Evolutionary conservation across 2,888 invertebrate genomes (phyloP).

Genomic region (Uloborus plumipes): DNA sequence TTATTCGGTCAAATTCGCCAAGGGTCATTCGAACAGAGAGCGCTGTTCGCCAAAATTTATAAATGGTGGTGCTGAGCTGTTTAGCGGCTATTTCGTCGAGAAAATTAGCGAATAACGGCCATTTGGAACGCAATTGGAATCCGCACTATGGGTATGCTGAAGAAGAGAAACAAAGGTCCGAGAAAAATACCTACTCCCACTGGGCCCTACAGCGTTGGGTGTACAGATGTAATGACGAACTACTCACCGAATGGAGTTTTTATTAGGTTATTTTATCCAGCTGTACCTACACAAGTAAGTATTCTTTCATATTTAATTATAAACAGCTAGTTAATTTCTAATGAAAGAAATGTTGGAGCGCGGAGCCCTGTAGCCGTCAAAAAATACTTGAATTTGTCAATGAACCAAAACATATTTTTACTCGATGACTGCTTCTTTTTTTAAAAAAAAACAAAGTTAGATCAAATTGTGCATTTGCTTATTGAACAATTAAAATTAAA

Average conservation of each 20-base stretch:
- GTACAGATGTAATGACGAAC: slow-evolving; percentile 66
- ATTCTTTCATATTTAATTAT: background rate
- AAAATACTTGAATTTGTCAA: too few relatives aligned
- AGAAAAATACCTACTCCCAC: slow-evolving; percentile 65
- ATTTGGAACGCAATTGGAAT: too few relatives aligned
- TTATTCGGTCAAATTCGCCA: slow-evolving; percentile 53
- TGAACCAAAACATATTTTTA: too few relatives aligned
- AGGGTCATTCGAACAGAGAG: slow-evolving; percentile 30
- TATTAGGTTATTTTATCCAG: slow-evolving; percentile 55
- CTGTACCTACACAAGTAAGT: slow-evolving; percentile 55
- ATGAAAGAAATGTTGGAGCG: too few relatives aligned
- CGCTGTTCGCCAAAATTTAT: slow-evolving; percentile 38
- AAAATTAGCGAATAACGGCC: too few relatives aligned
- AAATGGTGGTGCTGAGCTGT: slow-evolving; percentile 20
- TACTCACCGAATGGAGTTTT: slow-evolving; percentile 53
- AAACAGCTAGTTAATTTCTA: too few relatives aligned
- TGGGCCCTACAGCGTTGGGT: slow-evolving; percentile 66
- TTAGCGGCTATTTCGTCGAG: too few relatives aligned
- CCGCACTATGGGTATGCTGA: background rate
- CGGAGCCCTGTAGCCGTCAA: too few relatives aligned
- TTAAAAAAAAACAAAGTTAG: too few relatives aligned
- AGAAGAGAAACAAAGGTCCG: slow-evolving; percentile 33
- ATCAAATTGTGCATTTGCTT: too few relatives aligned
- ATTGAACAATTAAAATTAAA: too few relatives aligned
- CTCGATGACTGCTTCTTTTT: too few relatives aligned